These are phyloP conservation scores for Neopelma chrysocephalum DNA, from an alignment of 2,797 vertebrate genomes.

Conservation along the genomic window DNA sequence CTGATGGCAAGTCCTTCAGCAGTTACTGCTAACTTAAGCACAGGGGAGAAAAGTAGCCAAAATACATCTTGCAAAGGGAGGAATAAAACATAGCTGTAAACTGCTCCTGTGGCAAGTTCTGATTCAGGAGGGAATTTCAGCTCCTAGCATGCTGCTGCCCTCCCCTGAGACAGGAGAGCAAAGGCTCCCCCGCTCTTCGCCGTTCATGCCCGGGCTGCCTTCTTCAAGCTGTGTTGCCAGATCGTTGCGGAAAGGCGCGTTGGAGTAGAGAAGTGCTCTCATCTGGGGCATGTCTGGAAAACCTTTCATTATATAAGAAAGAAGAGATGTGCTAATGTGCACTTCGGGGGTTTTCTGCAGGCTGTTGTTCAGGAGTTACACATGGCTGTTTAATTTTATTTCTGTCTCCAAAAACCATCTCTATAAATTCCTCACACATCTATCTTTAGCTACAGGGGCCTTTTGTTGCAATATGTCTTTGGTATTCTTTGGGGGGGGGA, in stretches of 20 bases:
- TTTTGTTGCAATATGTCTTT: conserved; percentile 22
- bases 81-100: conserved; percentile 8
- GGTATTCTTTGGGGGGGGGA: neutral
- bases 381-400: conserved; percentile 53
- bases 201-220: neutral
- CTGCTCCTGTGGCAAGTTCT: neutral
- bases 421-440: conserved; percentile 52
- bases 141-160: neutral
- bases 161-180: neutral
- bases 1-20: neutral
- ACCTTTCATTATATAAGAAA: conserved; percentile 26
- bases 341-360: conserved; percentile 47
- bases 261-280: neutral
- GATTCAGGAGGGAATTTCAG: neutral
- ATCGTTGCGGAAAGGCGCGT: neutral
- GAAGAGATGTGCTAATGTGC: conserved; percentile 41
- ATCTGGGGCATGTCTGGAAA: conserved; percentile 46
- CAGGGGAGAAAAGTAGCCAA: neutral
- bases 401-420: conserved; percentile 24
- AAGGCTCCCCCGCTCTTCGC: neutral
- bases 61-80: neutral
- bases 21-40: neutral
- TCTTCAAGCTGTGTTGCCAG: neutral
- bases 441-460: conserved; percentile 23
- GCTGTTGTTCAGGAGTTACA: conserved; percentile 60